Evolutionary conservation across 2,113 vertebrate genomes (phyloP), one percentile per base, ranked within the genome.

Genomic region (Pseudopodoces humilis): DNA sequence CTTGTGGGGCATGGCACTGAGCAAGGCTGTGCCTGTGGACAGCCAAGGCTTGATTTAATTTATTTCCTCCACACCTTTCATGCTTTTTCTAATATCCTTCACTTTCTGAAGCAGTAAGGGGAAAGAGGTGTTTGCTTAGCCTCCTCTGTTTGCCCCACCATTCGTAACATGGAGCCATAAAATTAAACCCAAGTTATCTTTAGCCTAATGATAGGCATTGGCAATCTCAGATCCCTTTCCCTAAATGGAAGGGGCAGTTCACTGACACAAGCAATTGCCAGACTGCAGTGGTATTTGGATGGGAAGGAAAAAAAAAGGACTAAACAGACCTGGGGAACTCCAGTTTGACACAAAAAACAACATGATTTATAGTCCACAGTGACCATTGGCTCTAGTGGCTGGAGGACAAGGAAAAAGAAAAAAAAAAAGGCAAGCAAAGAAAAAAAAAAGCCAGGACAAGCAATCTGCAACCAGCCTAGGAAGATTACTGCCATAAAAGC

Each of bases 401-500:
- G 94, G 80, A 90, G 96, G 95, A 96, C 55, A 95, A 85, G 88
- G 87, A 60, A 7, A 10, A 8, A 39, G 39, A 33, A 65, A 84
- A 70, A 63, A 44, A 33, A 44, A 15, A n/a, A 5, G 10, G 10
- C 13, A 74, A 74, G 31, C 3, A 56, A 7, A 27, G 15, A 37
- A 49, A 75, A 62, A 62, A 91, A 69, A 58, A 64, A n/a, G 16
- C 19, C 49, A 89, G 95, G 78, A 95, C 95, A 97, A 95, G 94
- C 95, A 96, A 96, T 97, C 96, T 93, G 93, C 96, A 96, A 94
- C 93, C 96, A 97, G 94, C 96, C 97, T 97, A 97, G 97, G 97
- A 96, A 97, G 97, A 97, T 97, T 97, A 97, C 96, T 97, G 95
- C 97, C 97, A 97, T 97, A 97, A 97, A 97, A 97, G 93, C 97